Conservation (phyloP, 2,888 invertebrate species). For the Nymphalis c-album region DNA sequence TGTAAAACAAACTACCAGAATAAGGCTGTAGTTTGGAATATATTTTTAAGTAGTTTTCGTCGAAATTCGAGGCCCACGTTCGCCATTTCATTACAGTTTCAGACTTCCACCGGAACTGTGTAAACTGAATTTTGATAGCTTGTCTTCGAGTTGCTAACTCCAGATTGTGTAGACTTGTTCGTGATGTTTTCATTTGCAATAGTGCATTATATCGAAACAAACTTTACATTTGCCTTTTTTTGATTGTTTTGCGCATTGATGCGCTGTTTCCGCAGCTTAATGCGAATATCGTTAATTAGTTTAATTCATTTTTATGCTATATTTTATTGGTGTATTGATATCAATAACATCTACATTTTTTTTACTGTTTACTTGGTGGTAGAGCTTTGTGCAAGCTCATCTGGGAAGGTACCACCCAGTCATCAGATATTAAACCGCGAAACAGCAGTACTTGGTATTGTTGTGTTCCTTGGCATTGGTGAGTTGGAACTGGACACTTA, state of each 20-base stretch:
- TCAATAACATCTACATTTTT: no score
- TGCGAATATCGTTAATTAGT: no score
- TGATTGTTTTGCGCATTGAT: background rate
- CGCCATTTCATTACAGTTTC: constrained; percentile 31
- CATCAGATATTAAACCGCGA: no score
- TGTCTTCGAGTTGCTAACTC: constrained; percentile 26
- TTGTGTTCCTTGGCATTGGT: no score
- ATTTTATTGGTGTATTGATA: no score
- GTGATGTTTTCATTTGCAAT: constrained; percentile 11
- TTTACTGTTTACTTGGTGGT: no score
- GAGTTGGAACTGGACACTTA: no score
- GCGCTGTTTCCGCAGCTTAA: background rate
- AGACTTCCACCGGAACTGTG: constrained; percentile 21
- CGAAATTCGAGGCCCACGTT: constrained; percentile 13
- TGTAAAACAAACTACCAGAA: constrained; percentile 1
- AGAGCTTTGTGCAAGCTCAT: no score
- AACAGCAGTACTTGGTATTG: no score
- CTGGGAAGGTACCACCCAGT: no score
- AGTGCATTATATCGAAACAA: background rate
- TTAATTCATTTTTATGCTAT: no score
- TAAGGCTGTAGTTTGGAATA: constrained; percentile 14
- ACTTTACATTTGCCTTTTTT: no score
- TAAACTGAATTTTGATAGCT: constrained; percentile 37
- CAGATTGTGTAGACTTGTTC: constrained; percentile 15
- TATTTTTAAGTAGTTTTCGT: constrained; percentile 28